These are phyloP conservation scores for Phalloptychus januarius DNA, from an alignment of 2,797 vertebrate species.

Conservation along the genomic window DNA sequence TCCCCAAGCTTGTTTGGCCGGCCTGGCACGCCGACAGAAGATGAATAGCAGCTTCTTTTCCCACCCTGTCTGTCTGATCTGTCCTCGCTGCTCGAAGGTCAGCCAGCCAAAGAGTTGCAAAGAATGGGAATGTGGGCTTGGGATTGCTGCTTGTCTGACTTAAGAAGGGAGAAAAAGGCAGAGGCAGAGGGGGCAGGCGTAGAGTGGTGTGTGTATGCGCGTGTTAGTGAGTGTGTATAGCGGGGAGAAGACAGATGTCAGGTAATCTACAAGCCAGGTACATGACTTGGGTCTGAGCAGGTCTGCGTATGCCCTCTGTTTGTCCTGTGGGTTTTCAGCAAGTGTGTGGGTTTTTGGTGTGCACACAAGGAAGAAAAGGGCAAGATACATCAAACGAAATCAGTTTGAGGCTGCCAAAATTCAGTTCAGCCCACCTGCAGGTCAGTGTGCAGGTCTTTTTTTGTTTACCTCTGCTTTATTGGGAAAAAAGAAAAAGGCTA, in stretches of 20 bases:
- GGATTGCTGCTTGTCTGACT: slow-evolving; percentile 37
- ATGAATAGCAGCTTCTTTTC: slow-evolving; percentile 74
- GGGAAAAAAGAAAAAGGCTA: slow-evolving; percentile 17
- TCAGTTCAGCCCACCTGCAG: slow-evolving; percentile 44
- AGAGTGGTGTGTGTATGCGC: slow-evolving; percentile 4
- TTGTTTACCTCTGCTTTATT: slow-evolving; percentile 27
- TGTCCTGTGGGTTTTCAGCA: slow-evolving; percentile 44
- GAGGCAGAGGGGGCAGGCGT: slow-evolving; percentile 25
- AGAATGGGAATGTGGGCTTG: slow-evolving; percentile 51
- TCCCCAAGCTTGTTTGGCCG: slow-evolving; percentile 78
- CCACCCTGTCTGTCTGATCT: slow-evolving; percentile 70
- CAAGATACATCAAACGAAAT: slow-evolving; percentile 44
- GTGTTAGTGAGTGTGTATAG: slow-evolving; percentile 2
- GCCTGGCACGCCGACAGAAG: slow-evolving; percentile 70
- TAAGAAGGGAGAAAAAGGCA: slow-evolving; percentile 27
- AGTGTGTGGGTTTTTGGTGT: slow-evolving; percentile 30
- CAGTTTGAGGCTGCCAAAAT: slow-evolving; percentile 37
- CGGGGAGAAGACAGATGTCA: slow-evolving; percentile 60
- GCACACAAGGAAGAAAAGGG: slow-evolving; percentile 30
- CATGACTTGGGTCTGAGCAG: slow-evolving; percentile 67
- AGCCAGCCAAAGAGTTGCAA: slow-evolving; percentile 65
- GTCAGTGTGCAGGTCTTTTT: slow-evolving; percentile 37
- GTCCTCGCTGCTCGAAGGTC: slow-evolving; percentile 79
- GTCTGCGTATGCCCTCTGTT: slow-evolving; percentile 48
- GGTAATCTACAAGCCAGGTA: slow-evolving; percentile 44